phyloP scores from a whole-genome alignment of 2,797 vertebrate genomes.

The Phataginus tetradactyla region DNA sequence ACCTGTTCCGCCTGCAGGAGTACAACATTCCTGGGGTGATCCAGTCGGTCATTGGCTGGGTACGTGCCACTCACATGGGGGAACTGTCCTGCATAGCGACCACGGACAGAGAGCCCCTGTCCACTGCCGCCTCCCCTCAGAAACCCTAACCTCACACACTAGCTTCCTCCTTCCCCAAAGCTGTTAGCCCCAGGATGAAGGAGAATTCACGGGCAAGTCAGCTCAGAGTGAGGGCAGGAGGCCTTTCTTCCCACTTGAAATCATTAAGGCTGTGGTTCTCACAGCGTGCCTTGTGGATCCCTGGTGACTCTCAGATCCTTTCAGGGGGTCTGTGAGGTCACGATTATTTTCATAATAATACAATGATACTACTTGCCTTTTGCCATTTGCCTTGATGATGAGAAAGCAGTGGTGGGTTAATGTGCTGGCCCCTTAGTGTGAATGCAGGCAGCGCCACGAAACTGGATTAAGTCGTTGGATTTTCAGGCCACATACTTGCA shows the following conservation, averaged over 20 bases:
- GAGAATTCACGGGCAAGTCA: background rate
- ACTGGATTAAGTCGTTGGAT: background rate
- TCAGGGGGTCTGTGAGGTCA: background rate
- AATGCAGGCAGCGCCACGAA: background rate
- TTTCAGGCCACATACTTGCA: background rate
- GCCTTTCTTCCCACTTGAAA: background rate
- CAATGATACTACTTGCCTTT: background rate
- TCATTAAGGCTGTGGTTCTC: background rate
- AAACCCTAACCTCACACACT: background rate
- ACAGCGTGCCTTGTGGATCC: background rate
- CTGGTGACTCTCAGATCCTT: background rate
- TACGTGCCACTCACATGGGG: conserved; percentile 76
- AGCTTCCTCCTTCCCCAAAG: background rate
- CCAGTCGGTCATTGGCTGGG: conserved; percentile 94
- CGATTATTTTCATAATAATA: background rate
- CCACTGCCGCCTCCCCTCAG: background rate
- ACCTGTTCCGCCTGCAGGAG: conserved; percentile 96
- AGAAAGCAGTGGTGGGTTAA: background rate
- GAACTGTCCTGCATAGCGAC: background rate
- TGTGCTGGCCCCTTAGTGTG: fast-evolving
- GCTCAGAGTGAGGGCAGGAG: background rate
- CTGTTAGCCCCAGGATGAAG: background rate
- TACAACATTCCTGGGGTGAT: conserved; percentile 92
- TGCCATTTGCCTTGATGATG: background rate
- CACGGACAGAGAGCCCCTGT: background rate